Conservation (phyloP, 92 coral and sea anemone genomes). For the Porites cylindrica region DNA sequence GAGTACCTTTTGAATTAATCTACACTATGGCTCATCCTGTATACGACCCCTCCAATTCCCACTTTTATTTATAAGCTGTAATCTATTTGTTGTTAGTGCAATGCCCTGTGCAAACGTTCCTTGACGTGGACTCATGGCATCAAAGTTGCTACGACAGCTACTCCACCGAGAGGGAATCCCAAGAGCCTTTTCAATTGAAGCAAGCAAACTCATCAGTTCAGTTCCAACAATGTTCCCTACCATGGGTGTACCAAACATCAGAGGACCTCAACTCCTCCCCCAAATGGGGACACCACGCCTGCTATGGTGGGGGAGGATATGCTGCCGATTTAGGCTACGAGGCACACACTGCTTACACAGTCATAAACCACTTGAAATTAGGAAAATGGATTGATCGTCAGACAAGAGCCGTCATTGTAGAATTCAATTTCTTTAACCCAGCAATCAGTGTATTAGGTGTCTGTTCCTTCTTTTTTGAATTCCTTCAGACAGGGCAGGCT, state of each 20-base stretch:
- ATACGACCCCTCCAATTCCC: neutral
- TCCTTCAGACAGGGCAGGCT: conserved; percentile 1
- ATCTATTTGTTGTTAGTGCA: neutral
- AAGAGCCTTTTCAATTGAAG: neutral
- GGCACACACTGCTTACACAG: neutral
- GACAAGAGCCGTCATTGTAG: conserved; percentile 6
- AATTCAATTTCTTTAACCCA: neutral
- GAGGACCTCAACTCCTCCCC: neutral
- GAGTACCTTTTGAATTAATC: neutral
- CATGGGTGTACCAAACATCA: neutral
- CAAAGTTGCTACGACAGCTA: neutral
- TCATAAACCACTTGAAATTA: neutral
- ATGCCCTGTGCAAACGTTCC: neutral
- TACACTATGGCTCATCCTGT: neutral
- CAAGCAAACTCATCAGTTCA: neutral
- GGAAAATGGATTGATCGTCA: conserved; percentile 2
- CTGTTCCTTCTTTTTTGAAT: neutral
- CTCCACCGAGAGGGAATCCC: neutral
- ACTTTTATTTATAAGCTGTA: no score
- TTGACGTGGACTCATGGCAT: neutral
- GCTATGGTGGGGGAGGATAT: conserved; percentile 21
- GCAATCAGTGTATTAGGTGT: neutral
- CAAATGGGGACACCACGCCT: conserved; percentile 4
- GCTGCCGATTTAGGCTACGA: conserved; percentile 3
- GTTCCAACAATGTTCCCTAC: neutral